Conservation (phyloP, 1,140 invertebrate genomes). For the Trichonephila inaurata region DNA sequence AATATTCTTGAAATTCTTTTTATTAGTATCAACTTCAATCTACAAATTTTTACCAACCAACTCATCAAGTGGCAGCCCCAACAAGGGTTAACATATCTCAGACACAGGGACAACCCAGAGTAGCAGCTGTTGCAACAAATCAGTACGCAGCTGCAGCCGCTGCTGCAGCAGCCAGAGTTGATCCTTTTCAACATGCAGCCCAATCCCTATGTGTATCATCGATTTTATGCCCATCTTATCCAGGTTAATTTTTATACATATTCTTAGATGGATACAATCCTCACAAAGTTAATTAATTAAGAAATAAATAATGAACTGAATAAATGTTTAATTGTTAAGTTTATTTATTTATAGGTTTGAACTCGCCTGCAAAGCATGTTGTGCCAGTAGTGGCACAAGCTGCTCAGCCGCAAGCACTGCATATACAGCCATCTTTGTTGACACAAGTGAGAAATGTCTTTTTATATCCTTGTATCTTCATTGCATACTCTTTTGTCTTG, state of each 20-base stretch:
- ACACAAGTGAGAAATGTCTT: slow-evolving; percentile 79
- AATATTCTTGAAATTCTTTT: slow-evolving; percentile 23
- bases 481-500: no score
- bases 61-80: slow-evolving; percentile 78
- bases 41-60: slow-evolving; percentile 80
- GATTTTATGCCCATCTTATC: slow-evolving; percentile 93
- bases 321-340: neutral
- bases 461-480: no score
- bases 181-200: slow-evolving; percentile 86
- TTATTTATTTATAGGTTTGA: slow-evolving; percentile 82
- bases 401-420: slow-evolving; percentile 85
- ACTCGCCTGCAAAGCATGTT: slow-evolving; percentile 92
- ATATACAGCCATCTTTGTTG: slow-evolving; percentile 82
- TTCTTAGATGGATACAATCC: neutral
- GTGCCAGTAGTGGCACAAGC: slow-evolving; percentile 89
- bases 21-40: slow-evolving; percentile 93
- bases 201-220: slow-evolving; percentile 89
- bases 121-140: slow-evolving; percentile 83
- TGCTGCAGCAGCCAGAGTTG: slow-evolving; percentile 86
- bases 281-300: neutral
- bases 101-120: slow-evolving; percentile 79
- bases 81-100: slow-evolving; percentile 79
- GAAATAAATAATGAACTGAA: neutral
- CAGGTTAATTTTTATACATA: slow-evolving; percentile 80
- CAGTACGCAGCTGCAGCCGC: slow-evolving; percentile 84